A percentile compares a stretch with the other conserved stretches of the same genome.
Evolutionary conservation across 2,113 vertebrate genomes (phyloP).

Genomic region (Brienomyrus brachyistius): DNA sequence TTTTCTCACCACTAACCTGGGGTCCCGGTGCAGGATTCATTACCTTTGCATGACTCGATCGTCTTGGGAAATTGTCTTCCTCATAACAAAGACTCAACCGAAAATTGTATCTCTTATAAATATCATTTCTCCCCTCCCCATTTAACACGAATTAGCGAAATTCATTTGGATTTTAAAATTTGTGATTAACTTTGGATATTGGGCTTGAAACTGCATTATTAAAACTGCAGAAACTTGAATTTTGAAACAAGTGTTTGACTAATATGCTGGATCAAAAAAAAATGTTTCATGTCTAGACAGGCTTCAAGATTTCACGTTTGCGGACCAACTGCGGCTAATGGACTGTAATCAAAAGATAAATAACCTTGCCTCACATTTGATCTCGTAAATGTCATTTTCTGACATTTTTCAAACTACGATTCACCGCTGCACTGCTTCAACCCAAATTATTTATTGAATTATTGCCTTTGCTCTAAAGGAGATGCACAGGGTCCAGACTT

Average conservation of each 20-base stretch:
- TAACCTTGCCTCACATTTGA: not conserved
- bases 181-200: not conserved
- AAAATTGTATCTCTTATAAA: not conserved
- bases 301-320: not conserved
- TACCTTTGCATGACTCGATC: not conserved
- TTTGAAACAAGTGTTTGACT: not conserved
- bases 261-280: not conserved
- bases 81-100: not conserved
- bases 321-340: not conserved
- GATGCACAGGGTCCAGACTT: not conserved
- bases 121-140: not conserved
- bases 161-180: not conserved
- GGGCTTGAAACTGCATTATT: not conserved
- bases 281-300: not conserved
- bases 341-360: not conserved
- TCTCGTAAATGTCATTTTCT: constrained; percentile 13
- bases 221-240: not conserved
- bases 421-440: constrained; percentile 1
- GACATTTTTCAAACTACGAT: not conserved
- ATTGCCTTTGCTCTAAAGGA: not conserved
- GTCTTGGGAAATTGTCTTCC: not conserved
- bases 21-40: not conserved
- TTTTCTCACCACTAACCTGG: not conserved
- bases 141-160: not conserved
- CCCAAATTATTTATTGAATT: not conserved